These are phyloP conservation scores for Coturnix japonica DNA, from an alignment of 2,113 vertebrate genomes.

Conservation along the genomic window DNA sequence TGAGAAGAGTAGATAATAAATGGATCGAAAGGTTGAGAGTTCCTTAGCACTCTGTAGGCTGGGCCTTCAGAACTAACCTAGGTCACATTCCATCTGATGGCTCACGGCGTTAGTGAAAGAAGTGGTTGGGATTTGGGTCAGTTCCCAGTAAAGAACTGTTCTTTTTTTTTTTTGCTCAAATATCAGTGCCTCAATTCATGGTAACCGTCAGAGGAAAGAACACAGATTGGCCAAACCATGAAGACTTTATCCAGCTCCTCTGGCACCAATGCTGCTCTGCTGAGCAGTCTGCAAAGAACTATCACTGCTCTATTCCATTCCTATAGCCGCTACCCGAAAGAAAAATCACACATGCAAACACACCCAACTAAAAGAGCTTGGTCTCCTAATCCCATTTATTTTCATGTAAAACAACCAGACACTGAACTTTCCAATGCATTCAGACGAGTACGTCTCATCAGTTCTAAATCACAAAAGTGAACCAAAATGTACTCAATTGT, in stretches of 20 bases:
- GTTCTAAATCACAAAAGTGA: not conserved
- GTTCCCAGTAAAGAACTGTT: not conserved
- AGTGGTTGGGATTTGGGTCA: not conserved
- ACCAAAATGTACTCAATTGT: not conserved
- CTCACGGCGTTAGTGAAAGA: not conserved
- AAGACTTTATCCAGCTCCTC: not conserved
- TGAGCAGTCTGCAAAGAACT: not conserved
- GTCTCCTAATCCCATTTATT: not conserved
- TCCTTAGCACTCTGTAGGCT: not conserved
- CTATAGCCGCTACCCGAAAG: not conserved
- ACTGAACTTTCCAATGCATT: not conserved
- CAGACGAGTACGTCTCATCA: rapidly evolving
- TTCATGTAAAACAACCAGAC: not conserved
- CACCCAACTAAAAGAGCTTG: not conserved
- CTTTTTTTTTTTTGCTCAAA: not conserved
- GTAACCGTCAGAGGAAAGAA: not conserved
- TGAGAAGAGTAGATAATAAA: not conserved
- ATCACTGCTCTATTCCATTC: not conserved
- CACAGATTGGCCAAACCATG: not conserved
- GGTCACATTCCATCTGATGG: slow-evolving; percentile 1
- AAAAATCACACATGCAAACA: not conserved
- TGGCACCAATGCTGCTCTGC: not conserved
- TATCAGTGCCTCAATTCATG: slow-evolving; percentile 1
- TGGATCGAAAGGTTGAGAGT: not conserved
- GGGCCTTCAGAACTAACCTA: not conserved